Conservation (phyloP, 2,113 vertebrate genomes). For the Papio anubis region DNA sequence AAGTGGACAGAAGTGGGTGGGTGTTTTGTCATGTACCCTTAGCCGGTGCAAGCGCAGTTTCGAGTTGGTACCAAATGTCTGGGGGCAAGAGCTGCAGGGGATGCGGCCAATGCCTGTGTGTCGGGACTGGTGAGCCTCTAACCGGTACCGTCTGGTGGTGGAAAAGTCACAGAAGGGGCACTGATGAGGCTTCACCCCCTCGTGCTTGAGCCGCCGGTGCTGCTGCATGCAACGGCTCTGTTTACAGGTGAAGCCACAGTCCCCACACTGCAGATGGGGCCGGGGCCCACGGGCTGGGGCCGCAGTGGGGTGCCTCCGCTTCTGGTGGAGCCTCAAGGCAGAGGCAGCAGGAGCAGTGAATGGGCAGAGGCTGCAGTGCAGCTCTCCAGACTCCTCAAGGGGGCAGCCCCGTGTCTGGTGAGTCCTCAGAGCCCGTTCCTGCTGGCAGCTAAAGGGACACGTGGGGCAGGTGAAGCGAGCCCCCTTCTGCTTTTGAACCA, state of each 20-base stretch:
- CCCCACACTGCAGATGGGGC: conserved; percentile 87
- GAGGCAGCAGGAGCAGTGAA: conserved; percentile 85
- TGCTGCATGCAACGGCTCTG: conserved; percentile 89
- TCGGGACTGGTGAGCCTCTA: conserved; percentile 93
- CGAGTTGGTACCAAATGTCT: conserved; percentile 93
- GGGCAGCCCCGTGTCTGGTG: conserved; percentile 90
- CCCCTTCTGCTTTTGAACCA: conserved; percentile 67
- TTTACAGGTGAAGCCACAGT: conserved; percentile 91
- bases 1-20: conserved; percentile 91
- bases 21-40: conserved; percentile 92
- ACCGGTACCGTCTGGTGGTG: conserved; percentile 91
- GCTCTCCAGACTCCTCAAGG: conserved; percentile 78
- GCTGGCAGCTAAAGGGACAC: conserved; percentile 90
- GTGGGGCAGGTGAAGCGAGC: conserved; percentile 86
- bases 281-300: conserved; percentile 75
- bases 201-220: conserved; percentile 90
- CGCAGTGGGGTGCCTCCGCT: conserved; percentile 81
- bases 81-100: conserved; percentile 86
- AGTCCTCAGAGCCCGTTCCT: conserved; percentile 88
- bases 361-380: conserved; percentile 87
- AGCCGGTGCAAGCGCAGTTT: conserved; percentile 92
- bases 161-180: conserved; percentile 93
- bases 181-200: conserved; percentile 87
- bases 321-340: conserved; percentile 85
- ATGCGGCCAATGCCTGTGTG: conserved; percentile 94